These are phyloP conservation scores for Capromys pilorides DNA, from an alignment of 2,797 vertebrate species.

Conservation along the genomic window DNA sequence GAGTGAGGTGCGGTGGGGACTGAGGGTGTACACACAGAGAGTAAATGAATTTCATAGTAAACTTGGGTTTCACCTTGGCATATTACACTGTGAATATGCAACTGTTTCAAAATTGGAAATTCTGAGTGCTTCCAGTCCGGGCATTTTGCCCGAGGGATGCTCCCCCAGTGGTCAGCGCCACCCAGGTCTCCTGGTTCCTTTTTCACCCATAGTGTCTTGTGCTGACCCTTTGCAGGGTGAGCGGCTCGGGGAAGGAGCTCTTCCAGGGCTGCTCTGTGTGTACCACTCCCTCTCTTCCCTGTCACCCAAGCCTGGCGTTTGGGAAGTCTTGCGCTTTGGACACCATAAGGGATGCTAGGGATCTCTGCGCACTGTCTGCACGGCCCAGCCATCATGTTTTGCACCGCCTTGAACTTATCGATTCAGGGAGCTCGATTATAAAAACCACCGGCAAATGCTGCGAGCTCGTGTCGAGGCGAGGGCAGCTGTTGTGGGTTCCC, in stretches of 20 bases:
- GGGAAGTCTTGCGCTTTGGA: not conserved
- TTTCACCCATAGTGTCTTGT: accelerated
- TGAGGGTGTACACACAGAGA: not conserved
- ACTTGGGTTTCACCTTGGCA: not conserved
- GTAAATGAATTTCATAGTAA: not conserved
- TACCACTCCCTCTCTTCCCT: not conserved
- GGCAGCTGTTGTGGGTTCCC: accelerated
- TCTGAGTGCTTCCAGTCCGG: not conserved
- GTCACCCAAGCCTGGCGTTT: not conserved
- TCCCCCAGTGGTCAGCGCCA: accelerated
- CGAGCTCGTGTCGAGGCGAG: accelerated
- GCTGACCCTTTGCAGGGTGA: accelerated
- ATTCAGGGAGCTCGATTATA: not conserved
- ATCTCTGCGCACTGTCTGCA: accelerated
- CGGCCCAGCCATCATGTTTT: not conserved
- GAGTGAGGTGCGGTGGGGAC: not conserved
- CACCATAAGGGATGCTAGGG: accelerated
- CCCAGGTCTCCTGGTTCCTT: not conserved
- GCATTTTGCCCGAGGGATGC: not conserved
- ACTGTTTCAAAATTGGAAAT: not conserved
- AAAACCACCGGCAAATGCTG: accelerated
- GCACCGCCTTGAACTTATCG: not conserved
- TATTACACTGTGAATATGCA: not conserved
- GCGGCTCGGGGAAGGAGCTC: accelerated
- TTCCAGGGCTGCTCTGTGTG: not conserved